These are phyloP conservation scores for Masticophis lateralis DNA, from an alignment of 2,797 vertebrate genomes.

Conservation along the genomic window DNA sequence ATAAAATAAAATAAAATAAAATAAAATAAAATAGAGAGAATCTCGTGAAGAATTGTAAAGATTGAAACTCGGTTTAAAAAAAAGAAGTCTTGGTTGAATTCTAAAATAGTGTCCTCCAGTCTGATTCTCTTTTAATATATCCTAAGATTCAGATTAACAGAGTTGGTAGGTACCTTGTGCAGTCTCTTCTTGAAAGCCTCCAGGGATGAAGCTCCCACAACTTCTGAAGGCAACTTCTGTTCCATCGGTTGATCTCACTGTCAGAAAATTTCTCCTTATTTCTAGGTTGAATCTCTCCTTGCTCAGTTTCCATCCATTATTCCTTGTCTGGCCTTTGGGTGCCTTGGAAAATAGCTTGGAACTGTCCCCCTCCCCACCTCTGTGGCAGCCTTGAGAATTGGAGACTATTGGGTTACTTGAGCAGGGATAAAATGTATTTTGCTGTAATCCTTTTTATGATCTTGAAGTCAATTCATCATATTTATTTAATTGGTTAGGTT, in stretches of 20 bases:
- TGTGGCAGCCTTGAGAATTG: neutral
- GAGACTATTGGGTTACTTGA: conserved; percentile 6
- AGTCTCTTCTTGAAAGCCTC: too few species aligned
- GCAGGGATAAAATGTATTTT: conserved; percentile 5
- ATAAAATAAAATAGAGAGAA: neutral
- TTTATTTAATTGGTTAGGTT: conserved; percentile 34
- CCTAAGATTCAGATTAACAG: neutral
- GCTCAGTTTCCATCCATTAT: too few species aligned
- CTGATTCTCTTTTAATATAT: neutral
- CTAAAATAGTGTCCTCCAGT: neutral
- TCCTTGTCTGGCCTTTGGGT: too few species aligned
- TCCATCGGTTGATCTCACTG: too few species aligned
- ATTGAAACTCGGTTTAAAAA: neutral
- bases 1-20: neutral
- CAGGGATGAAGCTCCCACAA: too few species aligned
- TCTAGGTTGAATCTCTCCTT: too few species aligned
- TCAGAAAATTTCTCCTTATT: too few species aligned
- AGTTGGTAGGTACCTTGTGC: too few species aligned
- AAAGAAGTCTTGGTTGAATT: neutral
- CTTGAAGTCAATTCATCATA: conserved; percentile 15
- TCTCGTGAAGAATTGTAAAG: neutral
- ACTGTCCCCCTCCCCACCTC: rapidly evolving
- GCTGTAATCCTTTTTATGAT: conserved; percentile 14
- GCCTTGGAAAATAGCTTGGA: too few species aligned
- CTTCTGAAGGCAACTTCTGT: too few species aligned